Base-by-base conservation (phyloP, 2,797 vertebrate species). In the Phrynocephalus guinanensis region DNA sequence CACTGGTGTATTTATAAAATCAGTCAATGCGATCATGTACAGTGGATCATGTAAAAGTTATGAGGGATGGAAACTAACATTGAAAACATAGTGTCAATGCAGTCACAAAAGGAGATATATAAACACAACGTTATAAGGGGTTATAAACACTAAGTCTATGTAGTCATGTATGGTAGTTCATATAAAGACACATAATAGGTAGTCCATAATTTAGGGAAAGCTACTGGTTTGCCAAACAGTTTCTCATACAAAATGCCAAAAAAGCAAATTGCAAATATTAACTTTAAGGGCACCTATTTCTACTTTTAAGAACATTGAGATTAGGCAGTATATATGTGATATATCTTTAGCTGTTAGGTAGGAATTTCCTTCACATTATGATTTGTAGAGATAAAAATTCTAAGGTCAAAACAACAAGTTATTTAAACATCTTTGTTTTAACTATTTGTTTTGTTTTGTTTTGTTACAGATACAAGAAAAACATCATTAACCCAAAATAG, bases 391-490 rank as follows among this genome's bases (percentile, higher is more conserved):
- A 72, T 63, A 5, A 13, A 52, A 16, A 30, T 79, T 79, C 2
- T 15, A 60, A 26, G 5, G 63, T 88, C n/a, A 11, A 7, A 52
- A 63, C 10, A 88, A 66, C 66, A 78, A 80, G 52, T 86, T 83
- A 56, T 8, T 20, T 33, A 72, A 79, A 18, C 44, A 30, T 0
- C 24, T 71, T 75, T 83, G 68, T 83, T 44, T 13, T 2, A 79
- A 38, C 80, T n/a, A 63, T 5, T 0, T 88, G 44, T 87, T n/a
- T 84, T 9, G 67, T 48, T 89, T 50, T 95, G 86, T 94, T 87
- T 86, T 33, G 0, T 94, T 94, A 28, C 48, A 96, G 96, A 94
- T 92, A 78, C 76, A 88, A 18, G 71, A 79, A 86, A 77, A 80
- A 1, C 86, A 80, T 4, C 60, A 0, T 48, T 84, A 88, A 73